phyloP scores from a whole-genome alignment of 2,888 invertebrate genomes.

The Agrilus biguttatus region DNA sequence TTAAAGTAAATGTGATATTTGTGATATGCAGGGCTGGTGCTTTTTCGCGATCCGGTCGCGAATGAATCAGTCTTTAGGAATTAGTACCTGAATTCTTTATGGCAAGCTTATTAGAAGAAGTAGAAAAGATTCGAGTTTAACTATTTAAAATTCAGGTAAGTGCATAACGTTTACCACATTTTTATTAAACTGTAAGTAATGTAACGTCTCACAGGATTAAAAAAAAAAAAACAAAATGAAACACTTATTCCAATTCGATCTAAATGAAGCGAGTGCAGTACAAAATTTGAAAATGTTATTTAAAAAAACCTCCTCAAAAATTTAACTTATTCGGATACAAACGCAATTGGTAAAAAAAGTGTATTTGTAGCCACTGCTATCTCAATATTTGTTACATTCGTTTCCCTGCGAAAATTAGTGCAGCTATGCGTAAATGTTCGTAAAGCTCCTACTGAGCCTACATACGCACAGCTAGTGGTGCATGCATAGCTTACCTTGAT shows the following conservation, averaged over 20 bases:
- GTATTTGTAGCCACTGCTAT: no score
- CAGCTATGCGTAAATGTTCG: no score
- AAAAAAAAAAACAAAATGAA: not conserved
- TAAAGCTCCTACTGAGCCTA: no score
- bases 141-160: not conserved
- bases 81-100: conserved; percentile 14
- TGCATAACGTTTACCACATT: not conserved
- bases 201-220: not conserved
- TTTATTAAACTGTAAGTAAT: not conserved
- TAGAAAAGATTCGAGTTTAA: conserved; percentile 6
- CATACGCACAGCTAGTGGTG: conserved; percentile 9
- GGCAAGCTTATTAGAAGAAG: conserved; percentile 13
- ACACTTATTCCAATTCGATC: not conserved
- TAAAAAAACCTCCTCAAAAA: no score
- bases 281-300: no score
- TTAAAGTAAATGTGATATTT: conserved; percentile 14
- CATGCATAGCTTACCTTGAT: conserved; percentile 15
- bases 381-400: no score
- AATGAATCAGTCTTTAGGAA: conserved; percentile 12
- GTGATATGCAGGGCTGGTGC: conserved; percentile 15
- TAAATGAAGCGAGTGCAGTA: not conserved
- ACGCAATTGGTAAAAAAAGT: no score
- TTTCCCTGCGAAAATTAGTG: no score
- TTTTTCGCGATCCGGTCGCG: conserved; percentile 14
- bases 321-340: no score